Evolutionary conservation across 2,888 invertebrate genomes (phyloP).

Genomic region (Cheilosia variabilis): DNA sequence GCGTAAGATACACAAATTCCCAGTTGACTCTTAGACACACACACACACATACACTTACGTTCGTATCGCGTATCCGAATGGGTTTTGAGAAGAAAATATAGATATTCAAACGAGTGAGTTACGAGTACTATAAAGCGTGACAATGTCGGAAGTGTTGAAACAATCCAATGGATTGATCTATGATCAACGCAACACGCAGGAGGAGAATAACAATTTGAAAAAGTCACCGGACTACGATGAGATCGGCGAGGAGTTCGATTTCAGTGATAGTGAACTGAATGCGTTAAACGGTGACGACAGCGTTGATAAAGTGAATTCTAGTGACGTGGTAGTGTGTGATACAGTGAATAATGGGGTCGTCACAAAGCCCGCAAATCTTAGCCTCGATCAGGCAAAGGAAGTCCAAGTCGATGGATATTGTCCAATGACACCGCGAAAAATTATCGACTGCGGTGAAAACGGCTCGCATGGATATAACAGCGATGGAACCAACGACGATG

Average conservation of each 20-base stretch:
- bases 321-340: slow-evolving; percentile 35
- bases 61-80: slow-evolving; percentile 40
- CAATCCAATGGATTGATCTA: slow-evolving; percentile 65
- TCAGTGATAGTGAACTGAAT: slow-evolving; percentile 80
- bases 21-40: slow-evolving; percentile 52
- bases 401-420: slow-evolving; percentile 65
- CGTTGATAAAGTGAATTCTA: slow-evolving; percentile 39
- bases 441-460: slow-evolving; percentile 73
- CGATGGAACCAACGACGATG: slow-evolving; percentile 75
- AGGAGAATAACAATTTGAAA: slow-evolving; percentile 58
- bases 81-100: slow-evolving; percentile 28
- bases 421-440: slow-evolving; percentile 76
- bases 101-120: slow-evolving; percentile 1
- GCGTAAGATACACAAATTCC: slow-evolving; percentile 53
- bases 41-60: slow-evolving; percentile 11
- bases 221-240: slow-evolving; percentile 77
- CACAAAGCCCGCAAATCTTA: slow-evolving; percentile 45
- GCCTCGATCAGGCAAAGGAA: slow-evolving; percentile 44
- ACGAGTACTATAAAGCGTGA: neutral
- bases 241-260: slow-evolving; percentile 80
- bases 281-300: slow-evolving; percentile 75
- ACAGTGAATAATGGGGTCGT: slow-evolving; percentile 32
- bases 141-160: slow-evolving; percentile 70
- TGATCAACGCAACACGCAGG: slow-evolving; percentile 33
- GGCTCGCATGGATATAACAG: slow-evolving; percentile 58